A percentile compares a stretch with the other conserved stretches of the same genome.
These are phyloP conservation scores for Phasia obesa DNA, from an alignment of 2,888 invertebrate species.

Conservation along the genomic window DNA sequence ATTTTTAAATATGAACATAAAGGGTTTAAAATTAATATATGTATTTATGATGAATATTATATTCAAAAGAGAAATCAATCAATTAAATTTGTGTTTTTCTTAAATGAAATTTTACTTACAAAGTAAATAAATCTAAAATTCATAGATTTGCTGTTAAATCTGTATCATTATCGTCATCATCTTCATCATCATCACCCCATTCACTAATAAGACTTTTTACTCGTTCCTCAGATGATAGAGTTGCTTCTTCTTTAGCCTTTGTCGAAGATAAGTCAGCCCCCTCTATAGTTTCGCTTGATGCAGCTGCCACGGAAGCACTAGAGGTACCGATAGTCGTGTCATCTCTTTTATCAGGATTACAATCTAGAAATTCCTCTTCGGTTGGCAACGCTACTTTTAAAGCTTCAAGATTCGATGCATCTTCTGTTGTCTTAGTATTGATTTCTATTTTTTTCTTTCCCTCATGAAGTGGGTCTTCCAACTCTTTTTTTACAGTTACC, in stretches of 20 bases:
- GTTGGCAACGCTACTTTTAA: background rate
- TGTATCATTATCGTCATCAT: constrained; percentile 77
- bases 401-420: constrained; percentile 21
- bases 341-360: constrained; percentile 36
- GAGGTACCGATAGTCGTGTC: background rate
- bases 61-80: constrained; percentile 50
- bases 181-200: constrained; percentile 82
- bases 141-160: constrained; percentile 76
- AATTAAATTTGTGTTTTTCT: constrained; percentile 29
- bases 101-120: constrained; percentile 74
- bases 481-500: constrained; percentile 1
- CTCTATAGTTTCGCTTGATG: background rate
- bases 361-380: constrained; percentile 58
- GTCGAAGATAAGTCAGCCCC: constrained; percentile 4
- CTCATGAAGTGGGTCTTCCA: background rate
- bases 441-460: background rate
- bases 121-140: constrained; percentile 79
- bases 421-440: background rate
- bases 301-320: constrained; percentile 7
- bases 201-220: constrained; percentile 81
- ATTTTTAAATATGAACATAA: constrained; percentile 6
- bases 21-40: constrained; percentile 11
- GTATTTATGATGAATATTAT: constrained; percentile 28
- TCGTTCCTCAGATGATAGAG: constrained; percentile 74
- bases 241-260: constrained; percentile 9